Conservation (phyloP, 2,888 invertebrate species). For the Punctoribates punctum region DNA sequence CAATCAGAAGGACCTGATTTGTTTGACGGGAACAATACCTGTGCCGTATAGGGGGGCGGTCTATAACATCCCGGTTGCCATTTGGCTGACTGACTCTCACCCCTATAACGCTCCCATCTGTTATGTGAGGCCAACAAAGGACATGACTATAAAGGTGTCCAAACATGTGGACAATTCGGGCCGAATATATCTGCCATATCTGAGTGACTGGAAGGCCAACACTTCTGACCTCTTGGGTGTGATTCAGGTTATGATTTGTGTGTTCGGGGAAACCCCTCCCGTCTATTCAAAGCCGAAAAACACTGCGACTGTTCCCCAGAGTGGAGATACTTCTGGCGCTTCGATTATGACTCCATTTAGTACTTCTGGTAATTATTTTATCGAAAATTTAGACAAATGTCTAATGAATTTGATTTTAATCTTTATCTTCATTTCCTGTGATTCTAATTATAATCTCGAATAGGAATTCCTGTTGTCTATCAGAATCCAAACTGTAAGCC, state of each 20-base stretch:
- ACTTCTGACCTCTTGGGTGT: conserved; percentile 70
- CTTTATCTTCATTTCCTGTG: background rate
- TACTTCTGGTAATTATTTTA: conserved; percentile 38
- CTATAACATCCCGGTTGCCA: conserved; percentile 94
- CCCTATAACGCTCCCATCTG: conserved; percentile 90
- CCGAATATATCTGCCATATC: conserved; percentile 90
- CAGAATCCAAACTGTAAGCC: conserved; percentile 33
- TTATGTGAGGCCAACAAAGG: conserved; percentile 82
- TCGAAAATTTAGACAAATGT: background rate
- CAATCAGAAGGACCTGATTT: conserved; percentile 70
- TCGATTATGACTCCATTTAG: background rate
- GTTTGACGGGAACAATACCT: conserved; percentile 86
- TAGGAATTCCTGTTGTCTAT: conserved; percentile 29
- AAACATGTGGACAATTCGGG: conserved; percentile 92
- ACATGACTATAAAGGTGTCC: conserved; percentile 93
- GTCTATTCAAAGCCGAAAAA: conserved; percentile 60
- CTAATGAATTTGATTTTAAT: background rate
- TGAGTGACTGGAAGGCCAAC: conserved; percentile 78
- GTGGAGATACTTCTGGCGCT: conserved; percentile 14
- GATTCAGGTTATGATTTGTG: conserved; percentile 82
- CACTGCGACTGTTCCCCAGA: conserved; percentile 23
- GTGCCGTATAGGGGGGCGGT: conserved; percentile 79
- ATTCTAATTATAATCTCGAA: conserved; percentile 6
- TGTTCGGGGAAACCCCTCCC: conserved; percentile 93
- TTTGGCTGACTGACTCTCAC: conserved; percentile 96